A percentile compares a stretch with the other conserved stretches of the same genome.
Evolutionary conservation across 2,888 invertebrate species (phyloP).

Genomic region (Acrocyrtus sp.): DNA sequence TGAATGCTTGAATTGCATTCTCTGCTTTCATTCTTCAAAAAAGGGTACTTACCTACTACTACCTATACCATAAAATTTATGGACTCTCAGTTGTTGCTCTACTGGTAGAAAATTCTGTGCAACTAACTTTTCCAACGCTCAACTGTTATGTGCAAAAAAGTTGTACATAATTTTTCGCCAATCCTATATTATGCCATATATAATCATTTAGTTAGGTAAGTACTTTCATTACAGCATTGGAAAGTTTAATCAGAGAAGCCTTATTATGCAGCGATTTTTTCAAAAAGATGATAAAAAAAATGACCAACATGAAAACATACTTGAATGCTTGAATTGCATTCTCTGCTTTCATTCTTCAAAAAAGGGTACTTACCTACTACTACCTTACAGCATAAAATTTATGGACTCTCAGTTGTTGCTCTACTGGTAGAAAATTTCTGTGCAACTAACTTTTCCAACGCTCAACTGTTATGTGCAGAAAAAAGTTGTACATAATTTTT

Average conservation of each 20-base stretch:
- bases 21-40: too few species aligned
- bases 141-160: background rate
- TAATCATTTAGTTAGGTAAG: too few species aligned
- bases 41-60: too few species aligned
- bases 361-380: too few species aligned
- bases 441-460: background rate
- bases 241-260: too few species aligned
- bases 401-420: conserved; percentile 9
- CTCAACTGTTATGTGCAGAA: background rate
- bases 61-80: conserved; percentile 30
- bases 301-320: conserved; percentile 19
- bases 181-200: background rate
- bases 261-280: too few species aligned
- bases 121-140: background rate
- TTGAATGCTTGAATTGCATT: conserved; percentile 16
- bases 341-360: too few species aligned
- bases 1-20: conserved; percentile 17
- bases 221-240: too few species aligned
- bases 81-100: conserved; percentile 1
- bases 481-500: background rate
- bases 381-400: too few species aligned
- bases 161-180: background rate
- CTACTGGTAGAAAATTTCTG: background rate
- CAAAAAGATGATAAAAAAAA: background rate
- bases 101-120: background rate